Conservation (phyloP, 2,888 invertebrate genomes). For the Athetis lepigone region DNA sequence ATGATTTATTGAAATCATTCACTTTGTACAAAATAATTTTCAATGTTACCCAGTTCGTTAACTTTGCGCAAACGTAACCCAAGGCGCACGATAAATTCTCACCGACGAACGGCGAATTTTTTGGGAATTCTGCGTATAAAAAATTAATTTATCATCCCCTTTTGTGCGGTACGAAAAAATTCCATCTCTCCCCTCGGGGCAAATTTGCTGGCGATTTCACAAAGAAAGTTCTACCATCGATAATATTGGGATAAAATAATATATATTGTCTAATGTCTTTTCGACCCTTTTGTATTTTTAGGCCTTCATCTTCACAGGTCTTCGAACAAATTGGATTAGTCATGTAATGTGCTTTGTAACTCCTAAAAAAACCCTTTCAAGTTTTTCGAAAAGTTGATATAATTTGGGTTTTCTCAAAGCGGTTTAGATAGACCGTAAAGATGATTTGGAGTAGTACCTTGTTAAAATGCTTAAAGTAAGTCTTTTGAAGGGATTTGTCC, state of each 20-base stretch:
- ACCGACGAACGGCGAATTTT: conserved; percentile 14
- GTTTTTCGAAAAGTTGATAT: conserved; percentile 8
- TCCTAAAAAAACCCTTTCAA: conserved; percentile 30
- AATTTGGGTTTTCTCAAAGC: conserved; percentile 13
- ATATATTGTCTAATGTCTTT: conserved; percentile 50
- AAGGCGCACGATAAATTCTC: conserved; percentile 43
- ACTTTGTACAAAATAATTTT: conserved; percentile 3
- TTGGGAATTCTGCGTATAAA: conserved; percentile 43
- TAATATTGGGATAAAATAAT: conserved; percentile 56
- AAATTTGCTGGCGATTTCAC: conserved; percentile 59
- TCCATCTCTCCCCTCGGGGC: conserved; percentile 48
- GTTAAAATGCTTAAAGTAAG: neutral
- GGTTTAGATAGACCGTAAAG: neutral
- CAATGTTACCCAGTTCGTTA: conserved; percentile 42
- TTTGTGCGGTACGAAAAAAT: conserved; percentile 48
- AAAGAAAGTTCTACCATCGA: conserved; percentile 62
- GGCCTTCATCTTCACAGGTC: conserved; percentile 40
- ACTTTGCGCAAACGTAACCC: conserved; percentile 32
- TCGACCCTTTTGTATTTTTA: conserved; percentile 45
- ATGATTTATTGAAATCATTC: conserved; percentile 10
- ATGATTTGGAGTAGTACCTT: neutral
- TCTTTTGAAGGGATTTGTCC: neutral
- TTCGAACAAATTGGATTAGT: conserved; percentile 47
- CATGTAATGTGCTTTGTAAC: conserved; percentile 41
- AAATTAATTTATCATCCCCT: conserved; percentile 62